Evolutionary conservation across 2,888 invertebrate species (phyloP), one percentile per base, ranked within the genome.

Genomic region (Pristionchus japonicus): DNA sequence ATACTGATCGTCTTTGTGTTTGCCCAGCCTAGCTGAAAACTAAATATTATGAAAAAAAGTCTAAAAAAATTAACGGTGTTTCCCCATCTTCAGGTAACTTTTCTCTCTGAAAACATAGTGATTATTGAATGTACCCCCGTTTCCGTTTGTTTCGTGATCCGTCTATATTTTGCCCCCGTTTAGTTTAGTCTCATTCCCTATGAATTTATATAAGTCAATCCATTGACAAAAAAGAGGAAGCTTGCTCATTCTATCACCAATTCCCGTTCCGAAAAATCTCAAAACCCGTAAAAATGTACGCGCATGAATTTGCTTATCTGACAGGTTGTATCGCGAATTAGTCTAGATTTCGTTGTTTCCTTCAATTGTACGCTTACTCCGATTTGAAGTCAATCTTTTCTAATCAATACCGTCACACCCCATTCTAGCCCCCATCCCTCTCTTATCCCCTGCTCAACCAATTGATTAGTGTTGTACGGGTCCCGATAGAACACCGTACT

Each of bases 31-130:
- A 20, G 52, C 77, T 52, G 49, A 20, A 52, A 52, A 34, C 43
- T 70, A 70, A 70, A 70, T 70, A 40, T 77, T 77, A 77, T 77
- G 77, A 77, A 77, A 70, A n/a, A n/a, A 77, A 77, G 43, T 77
- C 77, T 40, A 77, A 77, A 77, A 77, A 77, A 77, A 77, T 4
- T 77, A 47, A 77, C 77, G 77, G 77, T 77, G 77, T 77, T 77
- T 77, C n/a, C 57, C 7, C 70, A 70, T 70, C 70, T 77, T 77
- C 77, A 77, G 77, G 77, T 77, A 77, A 77, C 77, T 13, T 43
- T 37, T 70, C 27, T 47, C 43, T 27, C 40, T 47, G 77, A 40
- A 77, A 43, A 7, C 40, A 77, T 77, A 77, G 77, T 77, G 77
- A 77, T 77, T 77, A 47, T 47, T 37, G 77, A 11, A 77, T 77